Evolutionary conservation across 2,888 invertebrate genomes (phyloP).

Genomic region (Orthosia gracilis): DNA sequence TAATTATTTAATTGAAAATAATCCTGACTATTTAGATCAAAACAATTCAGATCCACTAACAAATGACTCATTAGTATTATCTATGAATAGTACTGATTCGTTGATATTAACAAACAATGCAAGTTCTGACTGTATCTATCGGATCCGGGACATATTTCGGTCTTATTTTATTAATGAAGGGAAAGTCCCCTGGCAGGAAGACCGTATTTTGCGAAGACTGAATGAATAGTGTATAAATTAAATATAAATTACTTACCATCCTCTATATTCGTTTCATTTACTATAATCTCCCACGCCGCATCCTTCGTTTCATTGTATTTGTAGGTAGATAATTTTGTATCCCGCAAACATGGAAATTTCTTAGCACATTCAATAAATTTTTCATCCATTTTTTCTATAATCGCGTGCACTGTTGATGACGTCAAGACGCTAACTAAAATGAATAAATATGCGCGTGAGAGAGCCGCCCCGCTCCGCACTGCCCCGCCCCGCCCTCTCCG

Average conservation of each 20-base stretch:
- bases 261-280: no score
- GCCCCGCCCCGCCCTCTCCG: slow-evolving; percentile 11
- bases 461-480: slow-evolving; percentile 18
- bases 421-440: slow-evolving; percentile 21
- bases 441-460: slow-evolving; percentile 16
- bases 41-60: not conserved
- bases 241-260: no score
- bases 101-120: no score
- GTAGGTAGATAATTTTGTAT: slow-evolving; percentile 3
- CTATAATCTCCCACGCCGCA: no score
- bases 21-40: not conserved
- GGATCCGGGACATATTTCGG: slow-evolving; percentile 1
- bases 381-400: slow-evolving; percentile 3
- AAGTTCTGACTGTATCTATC: no score
- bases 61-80: no score
- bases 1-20: not conserved
- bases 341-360: no score
- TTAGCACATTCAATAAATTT: not conserved
- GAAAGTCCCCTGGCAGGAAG: not conserved
- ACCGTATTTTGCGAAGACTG: not conserved
- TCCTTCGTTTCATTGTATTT: not conserved
- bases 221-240: no score
- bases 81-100: no score
- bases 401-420: slow-evolving; percentile 12
- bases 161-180: not conserved